Percentiles rank a stretch among this genome's conserved stretches.
Conservation (phyloP, 92 coral and sea anemone genomes). For the Parazoanthus atlanticus region DNA sequence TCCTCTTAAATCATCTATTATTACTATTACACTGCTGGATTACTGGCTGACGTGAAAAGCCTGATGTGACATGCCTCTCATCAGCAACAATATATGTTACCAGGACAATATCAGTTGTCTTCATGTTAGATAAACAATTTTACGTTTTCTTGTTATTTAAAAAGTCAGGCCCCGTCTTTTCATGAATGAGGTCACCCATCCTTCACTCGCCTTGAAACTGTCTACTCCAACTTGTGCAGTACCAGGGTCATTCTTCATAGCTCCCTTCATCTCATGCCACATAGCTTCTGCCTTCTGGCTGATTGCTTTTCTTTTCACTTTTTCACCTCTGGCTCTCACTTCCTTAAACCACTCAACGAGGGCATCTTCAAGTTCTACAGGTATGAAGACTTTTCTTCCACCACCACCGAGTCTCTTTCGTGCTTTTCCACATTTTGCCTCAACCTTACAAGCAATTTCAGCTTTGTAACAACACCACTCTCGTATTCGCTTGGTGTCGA, state of each 20-base stretch:
- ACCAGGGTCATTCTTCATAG: neutral
- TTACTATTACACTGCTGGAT: too few species aligned
- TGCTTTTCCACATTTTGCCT: constrained; percentile 26
- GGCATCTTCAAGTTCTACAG: constrained; percentile 30
- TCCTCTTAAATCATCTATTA: too few species aligned
- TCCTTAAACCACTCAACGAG: constrained; percentile 30
- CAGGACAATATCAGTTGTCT: too few species aligned
- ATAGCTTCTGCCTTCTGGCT: constrained; percentile 32
- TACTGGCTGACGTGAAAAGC: too few species aligned
- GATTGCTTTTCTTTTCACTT: constrained; percentile 19
- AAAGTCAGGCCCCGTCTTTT: constrained; percentile 27
- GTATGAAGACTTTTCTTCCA: constrained; percentile 39
- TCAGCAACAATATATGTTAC: too few species aligned
- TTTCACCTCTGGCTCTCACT: constrained; percentile 8
- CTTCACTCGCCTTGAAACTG: constrained; percentile 39
- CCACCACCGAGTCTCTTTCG: constrained; percentile 37
- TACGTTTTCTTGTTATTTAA: neutral
- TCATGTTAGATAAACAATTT: too few species aligned
- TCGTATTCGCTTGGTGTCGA: constrained; percentile 37
- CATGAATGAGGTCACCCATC: constrained; percentile 49
- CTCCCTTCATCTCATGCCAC: constrained; percentile 23
- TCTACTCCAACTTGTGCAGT: neutral
- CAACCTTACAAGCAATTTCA: constrained; percentile 38
- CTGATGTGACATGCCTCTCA: too few species aligned
- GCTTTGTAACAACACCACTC: constrained; percentile 48